Evolutionary conservation across 1,140 invertebrate genomes (phyloP).

Genomic region (Pachypsylla venusta): DNA sequence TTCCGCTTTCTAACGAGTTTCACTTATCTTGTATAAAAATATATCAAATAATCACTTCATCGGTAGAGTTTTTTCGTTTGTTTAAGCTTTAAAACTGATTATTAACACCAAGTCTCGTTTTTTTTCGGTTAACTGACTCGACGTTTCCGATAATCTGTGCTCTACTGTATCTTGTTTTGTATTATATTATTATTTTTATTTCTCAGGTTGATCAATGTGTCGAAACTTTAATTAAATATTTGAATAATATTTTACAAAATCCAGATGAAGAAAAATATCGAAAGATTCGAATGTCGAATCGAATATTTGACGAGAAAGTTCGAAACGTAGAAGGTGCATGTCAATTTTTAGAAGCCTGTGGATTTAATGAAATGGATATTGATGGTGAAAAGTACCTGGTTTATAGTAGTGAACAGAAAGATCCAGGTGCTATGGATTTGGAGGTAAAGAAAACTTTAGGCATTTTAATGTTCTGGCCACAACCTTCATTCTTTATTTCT

Average conservation of each 20-base stretch:
- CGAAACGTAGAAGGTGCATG: slow-evolving; percentile 56
- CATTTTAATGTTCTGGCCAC: no score
- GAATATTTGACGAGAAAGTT: slow-evolving; percentile 64
- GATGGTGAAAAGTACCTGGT: slow-evolving; percentile 30
- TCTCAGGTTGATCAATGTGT: slow-evolving; percentile 58
- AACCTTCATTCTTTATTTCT: no score
- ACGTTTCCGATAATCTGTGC: neutral
- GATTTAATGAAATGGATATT: slow-evolving; percentile 47
- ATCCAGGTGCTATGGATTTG: neutral
- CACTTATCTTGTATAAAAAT: no score
- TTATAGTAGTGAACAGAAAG: slow-evolving; percentile 3
- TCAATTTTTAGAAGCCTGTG: slow-evolving; percentile 69
- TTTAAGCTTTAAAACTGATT: slow-evolving; percentile 8
- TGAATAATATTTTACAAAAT: slow-evolving; percentile 77
- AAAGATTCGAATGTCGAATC: slow-evolving; percentile 76
- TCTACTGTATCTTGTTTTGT: slow-evolving; percentile 1
- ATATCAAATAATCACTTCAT: no score
- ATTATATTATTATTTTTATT: slow-evolving; percentile 10
- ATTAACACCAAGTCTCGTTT: slow-evolving; percentile 10
- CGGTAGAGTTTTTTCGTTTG: no score
- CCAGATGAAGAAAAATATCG: slow-evolving; percentile 77
- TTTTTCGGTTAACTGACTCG: neutral
- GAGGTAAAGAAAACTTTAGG: no score
- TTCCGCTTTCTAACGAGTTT: no score
- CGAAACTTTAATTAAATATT: slow-evolving; percentile 73